A percentile compares a stretch with the other conserved stretches of the same genome.
Evolutionary conservation across 2,113 vertebrate species (phyloP).

Genomic region (Spea multiplicata): DNA sequence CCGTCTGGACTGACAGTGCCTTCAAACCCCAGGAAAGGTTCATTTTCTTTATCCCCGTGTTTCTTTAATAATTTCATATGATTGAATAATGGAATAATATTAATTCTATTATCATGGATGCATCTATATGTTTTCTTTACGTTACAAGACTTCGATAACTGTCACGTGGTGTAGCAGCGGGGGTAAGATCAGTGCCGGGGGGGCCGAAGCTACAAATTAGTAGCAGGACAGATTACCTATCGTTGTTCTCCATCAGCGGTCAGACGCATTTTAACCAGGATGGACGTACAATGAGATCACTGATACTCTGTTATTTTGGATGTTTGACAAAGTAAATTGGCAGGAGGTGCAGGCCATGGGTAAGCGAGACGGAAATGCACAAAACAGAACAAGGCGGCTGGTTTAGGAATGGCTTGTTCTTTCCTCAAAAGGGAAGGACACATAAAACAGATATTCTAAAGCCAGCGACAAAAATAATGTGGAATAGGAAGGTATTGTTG

Average conservation of each 20-base stretch:
- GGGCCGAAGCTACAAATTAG: background rate
- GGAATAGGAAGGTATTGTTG: no score
- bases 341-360: conserved; percentile 10
- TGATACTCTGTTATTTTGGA: conserved; percentile 18
- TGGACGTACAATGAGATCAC: conserved; percentile 18
- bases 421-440: background rate
- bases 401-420: background rate
- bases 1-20: no score
- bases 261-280: background rate
- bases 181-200: background rate
- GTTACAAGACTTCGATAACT: no score
- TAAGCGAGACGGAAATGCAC: conserved; percentile 9
- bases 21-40: no score
- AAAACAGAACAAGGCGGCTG: background rate
- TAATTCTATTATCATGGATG: no score
- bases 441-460: background rate
- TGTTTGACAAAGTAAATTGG: conserved; percentile 43
- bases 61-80: no score
- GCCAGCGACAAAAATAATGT: no score
- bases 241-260: background rate
- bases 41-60: no score
- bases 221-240: background rate
- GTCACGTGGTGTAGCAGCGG: background rate
- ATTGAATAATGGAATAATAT: no score
- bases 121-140: no score